These are phyloP conservation scores for Meteorus cinctellus DNA, from an alignment of 2,888 invertebrate genomes.

Conservation along the genomic window DNA sequence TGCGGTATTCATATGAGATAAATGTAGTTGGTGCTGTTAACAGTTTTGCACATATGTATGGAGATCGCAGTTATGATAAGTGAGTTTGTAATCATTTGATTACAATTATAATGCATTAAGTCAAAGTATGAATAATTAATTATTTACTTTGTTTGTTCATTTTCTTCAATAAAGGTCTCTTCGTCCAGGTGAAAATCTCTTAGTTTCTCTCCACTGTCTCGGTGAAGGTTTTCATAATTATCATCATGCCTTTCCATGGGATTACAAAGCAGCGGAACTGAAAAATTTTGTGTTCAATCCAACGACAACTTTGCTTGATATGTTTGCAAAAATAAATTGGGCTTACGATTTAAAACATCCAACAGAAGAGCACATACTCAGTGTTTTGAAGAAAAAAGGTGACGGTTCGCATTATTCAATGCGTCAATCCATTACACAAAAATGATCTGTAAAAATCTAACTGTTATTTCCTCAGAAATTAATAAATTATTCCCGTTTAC, in stretches of 20 bases:
- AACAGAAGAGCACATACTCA: too few species aligned
- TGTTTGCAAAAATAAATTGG: slow-evolving; percentile 81
- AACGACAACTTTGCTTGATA: slow-evolving; percentile 82
- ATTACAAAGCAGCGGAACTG: slow-evolving; percentile 56
- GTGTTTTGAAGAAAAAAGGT: too few species aligned
- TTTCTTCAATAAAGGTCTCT: not conserved
- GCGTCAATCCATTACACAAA: too few species aligned
- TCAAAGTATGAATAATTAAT: too few species aligned
- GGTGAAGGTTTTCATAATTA: slow-evolving; percentile 58
- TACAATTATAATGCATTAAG: too few species aligned
- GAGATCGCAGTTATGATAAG: slow-evolving; percentile 65
- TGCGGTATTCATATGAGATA: slow-evolving; percentile 75
- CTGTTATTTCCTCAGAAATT: too few species aligned
- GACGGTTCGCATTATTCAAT: too few species aligned
- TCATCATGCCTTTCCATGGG: not conserved
- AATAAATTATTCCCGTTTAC: too few species aligned
- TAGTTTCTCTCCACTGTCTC: slow-evolving; percentile 63
- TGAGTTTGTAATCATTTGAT: slow-evolving; percentile 49
- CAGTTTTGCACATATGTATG: slow-evolving; percentile 76
- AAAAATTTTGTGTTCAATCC: slow-evolving; percentile 74
- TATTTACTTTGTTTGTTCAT: too few species aligned
- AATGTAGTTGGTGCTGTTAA: slow-evolving; percentile 79
- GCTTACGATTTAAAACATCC: too few species aligned
- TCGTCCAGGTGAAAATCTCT: slow-evolving; percentile 53
- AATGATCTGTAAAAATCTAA: too few species aligned